Conservation (phyloP, 2,113 vertebrate genomes). For the Camelus dromedarius region DNA sequence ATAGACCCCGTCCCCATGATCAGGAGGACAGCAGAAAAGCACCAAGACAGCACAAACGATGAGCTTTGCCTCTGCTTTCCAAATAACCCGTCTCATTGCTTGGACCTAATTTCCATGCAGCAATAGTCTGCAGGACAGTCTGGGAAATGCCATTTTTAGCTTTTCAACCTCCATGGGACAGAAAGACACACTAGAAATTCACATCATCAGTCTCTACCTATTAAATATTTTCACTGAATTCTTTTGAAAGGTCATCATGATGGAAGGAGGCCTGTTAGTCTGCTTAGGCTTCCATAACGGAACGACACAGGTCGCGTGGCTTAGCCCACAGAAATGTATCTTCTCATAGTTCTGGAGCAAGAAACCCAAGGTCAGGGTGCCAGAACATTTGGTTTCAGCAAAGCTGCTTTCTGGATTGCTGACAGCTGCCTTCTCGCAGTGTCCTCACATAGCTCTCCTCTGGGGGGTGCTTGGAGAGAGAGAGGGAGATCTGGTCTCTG, state of each 20-base stretch:
- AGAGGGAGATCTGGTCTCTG: background rate
- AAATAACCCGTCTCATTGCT: background rate
- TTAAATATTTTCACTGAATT: background rate
- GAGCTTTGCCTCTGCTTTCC: background rate
- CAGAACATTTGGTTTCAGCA: background rate
- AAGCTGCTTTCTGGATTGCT: background rate
- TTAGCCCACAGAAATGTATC: background rate
- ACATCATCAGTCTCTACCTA: background rate
- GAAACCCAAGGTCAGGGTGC: background rate
- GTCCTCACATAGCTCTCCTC: background rate
- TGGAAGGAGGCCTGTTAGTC: background rate
- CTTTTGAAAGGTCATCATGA: background rate
- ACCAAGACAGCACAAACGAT: background rate
- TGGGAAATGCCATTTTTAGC: background rate
- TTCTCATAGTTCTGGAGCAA: background rate
- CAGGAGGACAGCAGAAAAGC: background rate
- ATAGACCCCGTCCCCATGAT: background rate
- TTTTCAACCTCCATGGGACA: background rate
- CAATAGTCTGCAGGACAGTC: background rate
- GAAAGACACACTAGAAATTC: background rate
- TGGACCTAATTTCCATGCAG: background rate
- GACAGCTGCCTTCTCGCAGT: background rate
- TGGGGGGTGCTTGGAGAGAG: background rate
- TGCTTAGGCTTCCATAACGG: background rate
- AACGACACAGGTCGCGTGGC: background rate